Base-by-base conservation (phyloP, 2,797 vertebrate species). In the Rachycentron canadum region DNA sequence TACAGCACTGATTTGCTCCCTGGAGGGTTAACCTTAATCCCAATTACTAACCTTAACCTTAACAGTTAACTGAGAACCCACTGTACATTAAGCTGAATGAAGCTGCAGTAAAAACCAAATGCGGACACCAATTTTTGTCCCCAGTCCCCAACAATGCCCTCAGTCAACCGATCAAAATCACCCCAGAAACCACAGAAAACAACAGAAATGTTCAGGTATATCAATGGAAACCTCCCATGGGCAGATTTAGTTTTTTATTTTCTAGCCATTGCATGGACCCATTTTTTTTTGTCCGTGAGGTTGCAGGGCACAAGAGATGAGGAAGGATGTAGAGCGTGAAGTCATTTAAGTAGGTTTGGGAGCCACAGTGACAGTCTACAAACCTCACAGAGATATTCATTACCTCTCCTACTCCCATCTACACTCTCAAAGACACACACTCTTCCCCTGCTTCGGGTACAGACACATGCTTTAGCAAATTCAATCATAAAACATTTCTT, bases 321-420 rank as follows among this genome's bases (percentile, higher is more conserved):
- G 74, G 69, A 82, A 64, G 75, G 87, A 91, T 90, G 85, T 90
- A 91, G 92, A 93, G 91, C 91, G 76, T 92, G 92, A 93, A 88
- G 85, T 73, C 73, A 77, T 87, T 89, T 83, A 88, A 85, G 73
- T 80, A 71, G 73, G 81, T 80, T 79, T 83, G 32, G 80, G 78
- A 88, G 78, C 70, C 84, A 77, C 80, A 76, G 59, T 55, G 87
- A 76, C 75, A 50, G 64, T 64, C 76, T 59, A 63, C 85, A 66
- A 71, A 76, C 79, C 78, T 78, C 47, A 50, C 69, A 61, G 66
- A 80, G 71, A 83, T 71, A 55, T 81, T 89, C 78, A 79, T 90
- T 84, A 82, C 62, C 30, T 78, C 67, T 59, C 26, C 38, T 53
- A 1, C 59, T 65, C 21, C 30, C 73, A 6, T 45, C 34, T 10